Evolutionary conservation across 2,797 vertebrate species (phyloP).

Genomic region (Poeciliopsis paucimaculata): DNA sequence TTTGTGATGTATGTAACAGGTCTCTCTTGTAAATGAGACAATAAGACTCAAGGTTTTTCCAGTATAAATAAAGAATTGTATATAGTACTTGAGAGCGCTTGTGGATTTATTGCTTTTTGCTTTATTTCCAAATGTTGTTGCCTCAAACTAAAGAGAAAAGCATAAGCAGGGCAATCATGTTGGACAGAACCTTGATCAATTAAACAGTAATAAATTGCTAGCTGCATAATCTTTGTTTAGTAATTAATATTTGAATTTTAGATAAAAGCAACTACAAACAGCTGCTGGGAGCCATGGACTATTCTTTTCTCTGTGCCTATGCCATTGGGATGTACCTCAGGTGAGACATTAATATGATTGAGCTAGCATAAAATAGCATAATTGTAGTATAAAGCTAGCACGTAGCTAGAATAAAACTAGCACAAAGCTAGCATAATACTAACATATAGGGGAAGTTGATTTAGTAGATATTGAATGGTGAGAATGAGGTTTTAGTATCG

Average conservation of each 20-base stretch:
- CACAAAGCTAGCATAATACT: too few species aligned
- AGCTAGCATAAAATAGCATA: neutral
- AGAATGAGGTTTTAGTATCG: neutral
- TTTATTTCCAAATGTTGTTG: neutral
- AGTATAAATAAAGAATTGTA: too few species aligned
- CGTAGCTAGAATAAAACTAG: too few species aligned
- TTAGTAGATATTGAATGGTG: neutral
- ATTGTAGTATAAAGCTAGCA: too few species aligned
- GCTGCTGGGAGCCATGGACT: slow-evolving; percentile 91
- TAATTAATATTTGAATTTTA: slow-evolving; percentile 50
- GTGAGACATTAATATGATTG: slow-evolving; percentile 65
- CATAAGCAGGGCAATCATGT: neutral
- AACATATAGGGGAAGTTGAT: neutral
- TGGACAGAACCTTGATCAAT: neutral
- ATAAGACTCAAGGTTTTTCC: too few species aligned
- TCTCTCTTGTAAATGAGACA: too few species aligned
- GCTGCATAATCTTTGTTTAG: neutral
- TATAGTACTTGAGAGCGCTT: neutral
- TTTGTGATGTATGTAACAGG: too few species aligned
- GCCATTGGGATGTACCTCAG: slow-evolving; percentile 97
- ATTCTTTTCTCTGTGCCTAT: slow-evolving; percentile 94
- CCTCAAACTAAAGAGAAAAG: neutral
- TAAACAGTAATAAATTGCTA: neutral
- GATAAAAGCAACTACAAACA: slow-evolving; percentile 92
- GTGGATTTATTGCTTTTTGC: neutral